phyloP scores from a whole-genome alignment of 1,140 invertebrate species.

The Drosophila bocki region DNA sequence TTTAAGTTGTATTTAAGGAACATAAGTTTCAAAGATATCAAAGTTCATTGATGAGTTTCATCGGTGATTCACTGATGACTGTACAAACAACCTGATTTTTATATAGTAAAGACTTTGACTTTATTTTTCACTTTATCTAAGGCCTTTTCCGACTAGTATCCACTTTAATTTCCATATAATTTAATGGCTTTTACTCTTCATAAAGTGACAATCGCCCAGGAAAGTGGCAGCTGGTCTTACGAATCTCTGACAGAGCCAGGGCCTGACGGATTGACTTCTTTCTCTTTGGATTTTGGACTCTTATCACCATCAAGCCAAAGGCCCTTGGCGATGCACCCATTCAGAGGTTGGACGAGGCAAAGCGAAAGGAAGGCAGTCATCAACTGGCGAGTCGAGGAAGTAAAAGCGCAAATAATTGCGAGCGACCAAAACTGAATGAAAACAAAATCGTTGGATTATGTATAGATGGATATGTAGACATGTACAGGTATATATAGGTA shows the following conservation, averaged over 20 bases:
- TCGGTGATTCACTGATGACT: too few relatives aligned
- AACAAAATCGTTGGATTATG: background rate
- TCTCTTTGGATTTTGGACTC: background rate
- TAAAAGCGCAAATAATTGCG: conserved; percentile 72
- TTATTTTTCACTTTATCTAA: background rate
- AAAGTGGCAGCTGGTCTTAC: background rate
- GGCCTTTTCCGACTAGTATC: too few relatives aligned
- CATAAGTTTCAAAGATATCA: background rate
- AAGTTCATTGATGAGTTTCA: background rate
- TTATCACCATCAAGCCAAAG: conserved; percentile 25
- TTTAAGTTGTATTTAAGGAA: background rate
- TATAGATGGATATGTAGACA: background rate
- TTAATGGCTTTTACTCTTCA: background rate
- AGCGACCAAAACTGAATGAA: conserved; percentile 24
- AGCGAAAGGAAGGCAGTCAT: conserved; percentile 57
- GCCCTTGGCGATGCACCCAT: conserved; percentile 43
- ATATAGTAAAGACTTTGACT: background rate
- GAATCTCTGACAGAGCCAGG: background rate
- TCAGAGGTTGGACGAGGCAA: conserved; percentile 1
- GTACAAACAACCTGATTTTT: background rate
- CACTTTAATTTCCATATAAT: background rate
- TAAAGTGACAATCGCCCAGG: background rate
- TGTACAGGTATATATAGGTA: background rate
- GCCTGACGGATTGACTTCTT: background rate
- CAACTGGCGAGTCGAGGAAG: conserved; percentile 47